Conservation (phyloP, 2,113 vertebrate genomes). For the Anser brachyrhynchus region DNA sequence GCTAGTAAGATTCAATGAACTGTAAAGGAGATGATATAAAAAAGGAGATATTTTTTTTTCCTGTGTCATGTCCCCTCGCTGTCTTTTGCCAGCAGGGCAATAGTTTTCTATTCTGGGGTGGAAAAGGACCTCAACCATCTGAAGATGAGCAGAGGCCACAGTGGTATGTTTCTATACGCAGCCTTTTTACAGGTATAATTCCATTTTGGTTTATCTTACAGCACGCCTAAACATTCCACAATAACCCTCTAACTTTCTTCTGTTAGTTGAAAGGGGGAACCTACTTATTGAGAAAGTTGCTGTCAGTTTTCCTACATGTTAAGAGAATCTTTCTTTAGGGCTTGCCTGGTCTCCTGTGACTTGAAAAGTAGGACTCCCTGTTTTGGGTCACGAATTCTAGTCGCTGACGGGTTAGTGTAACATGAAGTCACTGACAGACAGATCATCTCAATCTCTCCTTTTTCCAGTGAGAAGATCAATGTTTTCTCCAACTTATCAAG, state of each 20-base stretch:
- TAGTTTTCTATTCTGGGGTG: neutral
- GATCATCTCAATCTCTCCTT: neutral
- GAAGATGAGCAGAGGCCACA: neutral
- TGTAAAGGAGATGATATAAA: neutral
- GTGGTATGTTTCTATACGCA: neutral
- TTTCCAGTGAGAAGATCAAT: neutral
- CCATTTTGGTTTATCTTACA: neutral
- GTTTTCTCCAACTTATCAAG: neutral
- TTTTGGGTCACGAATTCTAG: neutral
- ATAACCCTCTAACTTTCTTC: neutral
- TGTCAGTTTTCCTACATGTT: neutral
- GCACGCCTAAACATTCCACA: neutral
- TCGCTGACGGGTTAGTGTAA: neutral
- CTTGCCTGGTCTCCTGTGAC: neutral
- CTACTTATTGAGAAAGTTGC: neutral
- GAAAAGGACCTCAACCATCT: neutral
- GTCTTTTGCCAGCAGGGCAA: neutral
- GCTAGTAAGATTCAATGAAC: neutral
- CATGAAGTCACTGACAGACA: neutral
- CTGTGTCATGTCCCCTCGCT: neutral
- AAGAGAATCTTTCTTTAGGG: neutral
- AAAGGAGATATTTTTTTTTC: neutral
- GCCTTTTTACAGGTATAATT: constrained; percentile 17
- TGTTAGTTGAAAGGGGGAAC: neutral
- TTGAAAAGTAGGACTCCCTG: neutral